Percentiles rank a stretch among this genome's conserved stretches.
These are phyloP conservation scores for Chymomyza procnemis DNA, from an alignment of 2,888 invertebrate species.

Conservation along the genomic window DNA sequence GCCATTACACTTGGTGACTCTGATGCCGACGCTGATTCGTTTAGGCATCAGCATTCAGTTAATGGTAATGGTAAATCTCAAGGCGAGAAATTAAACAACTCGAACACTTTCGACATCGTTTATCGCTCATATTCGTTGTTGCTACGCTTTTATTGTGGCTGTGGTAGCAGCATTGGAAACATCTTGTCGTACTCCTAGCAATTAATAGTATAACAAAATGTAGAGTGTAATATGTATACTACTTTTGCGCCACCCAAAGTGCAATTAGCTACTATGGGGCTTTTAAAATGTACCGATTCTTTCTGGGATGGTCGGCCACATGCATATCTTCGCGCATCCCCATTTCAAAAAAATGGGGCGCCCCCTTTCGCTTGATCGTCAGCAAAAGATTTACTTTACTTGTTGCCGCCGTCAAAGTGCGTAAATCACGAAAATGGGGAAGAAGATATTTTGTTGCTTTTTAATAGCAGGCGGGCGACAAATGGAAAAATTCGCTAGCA, in stretches of 20 bases:
- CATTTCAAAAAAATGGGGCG: slow-evolving; percentile 60
- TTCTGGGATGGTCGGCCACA: not conserved
- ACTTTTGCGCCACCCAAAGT: slow-evolving; percentile 36
- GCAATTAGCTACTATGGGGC: slow-evolving; percentile 57
- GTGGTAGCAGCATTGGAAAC: too few species aligned
- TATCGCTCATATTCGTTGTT: slow-evolving; percentile 41
- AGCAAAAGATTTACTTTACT: slow-evolving; percentile 37
- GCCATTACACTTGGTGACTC: slow-evolving; percentile 51
- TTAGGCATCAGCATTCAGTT: not conserved
- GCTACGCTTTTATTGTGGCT: too few species aligned
- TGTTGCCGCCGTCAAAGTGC: slow-evolving; percentile 46
- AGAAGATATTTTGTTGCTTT: slow-evolving; percentile 52
- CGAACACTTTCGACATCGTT: slow-evolving; percentile 43
- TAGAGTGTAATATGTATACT: slow-evolving; percentile 61
- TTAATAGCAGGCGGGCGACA: slow-evolving; percentile 65
- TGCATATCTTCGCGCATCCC: slow-evolving; percentile 10
- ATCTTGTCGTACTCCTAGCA: slow-evolving; percentile 38
- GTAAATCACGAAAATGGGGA: slow-evolving; percentile 59
- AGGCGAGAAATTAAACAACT: not conserved
- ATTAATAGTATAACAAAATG: slow-evolving; percentile 62
- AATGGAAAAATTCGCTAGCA: slow-evolving; percentile 20
- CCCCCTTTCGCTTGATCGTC: slow-evolving; percentile 13
- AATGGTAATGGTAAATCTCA: slow-evolving; percentile 15
- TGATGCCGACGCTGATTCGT: slow-evolving; percentile 14
- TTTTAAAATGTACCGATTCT: not conserved